These are phyloP conservation scores for Clarias magur DNA, from an alignment of 2,113 vertebrate genomes.

Conservation along the genomic window DNA sequence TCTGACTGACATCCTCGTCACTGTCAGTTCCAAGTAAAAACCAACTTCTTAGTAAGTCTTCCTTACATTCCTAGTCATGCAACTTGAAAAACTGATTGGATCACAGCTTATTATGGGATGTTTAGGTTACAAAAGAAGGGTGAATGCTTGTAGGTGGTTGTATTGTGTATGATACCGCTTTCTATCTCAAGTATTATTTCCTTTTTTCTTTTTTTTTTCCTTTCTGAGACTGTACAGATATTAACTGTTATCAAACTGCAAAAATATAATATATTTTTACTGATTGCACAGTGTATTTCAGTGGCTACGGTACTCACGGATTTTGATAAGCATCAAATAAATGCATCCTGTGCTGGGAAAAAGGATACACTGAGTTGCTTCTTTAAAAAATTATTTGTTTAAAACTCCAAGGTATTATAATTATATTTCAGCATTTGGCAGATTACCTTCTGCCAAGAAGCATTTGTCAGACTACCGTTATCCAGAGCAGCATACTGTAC, in stretches of 20 bases:
- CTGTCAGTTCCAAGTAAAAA: neutral
- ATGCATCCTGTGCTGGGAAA: slow-evolving; percentile 61
- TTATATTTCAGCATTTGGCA: no score
- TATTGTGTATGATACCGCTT: neutral
- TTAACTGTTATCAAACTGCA: slow-evolving; percentile 62
- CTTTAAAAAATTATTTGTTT: neutral
- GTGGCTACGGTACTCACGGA: slow-evolving; percentile 69
- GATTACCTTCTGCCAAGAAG: no score
- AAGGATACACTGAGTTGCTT: slow-evolving; percentile 25
- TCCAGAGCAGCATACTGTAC: no score
- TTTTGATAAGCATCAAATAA: slow-evolving; percentile 64
- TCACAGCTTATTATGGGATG: neutral
- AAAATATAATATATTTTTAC: slow-evolving; percentile 80
- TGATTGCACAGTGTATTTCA: slow-evolving; percentile 68
- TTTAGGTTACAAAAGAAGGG: neutral
- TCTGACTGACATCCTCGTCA: neutral
- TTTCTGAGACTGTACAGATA: slow-evolving; percentile 45
- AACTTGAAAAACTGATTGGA: neutral
- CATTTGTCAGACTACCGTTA: no score
- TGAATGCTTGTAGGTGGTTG: neutral
- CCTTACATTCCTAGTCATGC: neutral
- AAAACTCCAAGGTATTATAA: no score
- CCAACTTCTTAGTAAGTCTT: neutral
- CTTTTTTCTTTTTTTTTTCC: neutral
- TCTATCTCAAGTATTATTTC: slow-evolving; percentile 16